Base-by-base conservation (phyloP, 2,888 invertebrate genomes). In the Pandemis heparana region DNA sequence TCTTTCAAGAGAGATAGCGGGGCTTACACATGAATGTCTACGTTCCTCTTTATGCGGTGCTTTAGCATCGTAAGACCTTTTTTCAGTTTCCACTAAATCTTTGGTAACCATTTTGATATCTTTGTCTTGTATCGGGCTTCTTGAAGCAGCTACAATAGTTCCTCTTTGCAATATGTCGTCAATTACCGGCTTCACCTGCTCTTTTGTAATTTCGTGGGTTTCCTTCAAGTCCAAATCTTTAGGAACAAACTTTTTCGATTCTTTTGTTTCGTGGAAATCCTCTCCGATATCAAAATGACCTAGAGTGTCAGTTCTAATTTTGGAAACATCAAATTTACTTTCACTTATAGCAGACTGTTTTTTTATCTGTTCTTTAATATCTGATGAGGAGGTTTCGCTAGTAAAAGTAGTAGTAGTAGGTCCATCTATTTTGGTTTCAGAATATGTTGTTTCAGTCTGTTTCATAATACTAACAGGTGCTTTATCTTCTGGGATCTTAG, bases 11-110 rank as follows among this genome's bases (percentile, higher is more conserved):
- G 94, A 94, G 70, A 94, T 90, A 16, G 94, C 94, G 59, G 94
- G 94, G 76, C 94, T 94, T 5, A 94, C 89, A 77, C 94, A 94
- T 0, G 94, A 94, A 85, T 93, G 94, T 77, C 94, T 84, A 18
- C 94, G 86, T 80, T 94, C 94, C 48, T 93, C 92, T 84, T 91
- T 93, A 43, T 87, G 88, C 0, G 94, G 94, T 32, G 91, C 90
- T 85, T 94, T 94, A n/a, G 92, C 88, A 79, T 94, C 94, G 70
- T 94, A 94, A 0, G 92, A 92, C 67, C 94, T 81, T 78, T 91
- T 93, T 81, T 94, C 94, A 2, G 85, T 85, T 78, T 94, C 93
- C 12, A 90, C 82, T 66, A 90, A 83, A 77, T 94, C 94, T 82
- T 89, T 93, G 1, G 89, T 84, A 4, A 90, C 79, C 1, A 76